These are phyloP conservation scores for Hiodon alosoides DNA, from an alignment of 2,113 vertebrate species.

Conservation along the genomic window DNA sequence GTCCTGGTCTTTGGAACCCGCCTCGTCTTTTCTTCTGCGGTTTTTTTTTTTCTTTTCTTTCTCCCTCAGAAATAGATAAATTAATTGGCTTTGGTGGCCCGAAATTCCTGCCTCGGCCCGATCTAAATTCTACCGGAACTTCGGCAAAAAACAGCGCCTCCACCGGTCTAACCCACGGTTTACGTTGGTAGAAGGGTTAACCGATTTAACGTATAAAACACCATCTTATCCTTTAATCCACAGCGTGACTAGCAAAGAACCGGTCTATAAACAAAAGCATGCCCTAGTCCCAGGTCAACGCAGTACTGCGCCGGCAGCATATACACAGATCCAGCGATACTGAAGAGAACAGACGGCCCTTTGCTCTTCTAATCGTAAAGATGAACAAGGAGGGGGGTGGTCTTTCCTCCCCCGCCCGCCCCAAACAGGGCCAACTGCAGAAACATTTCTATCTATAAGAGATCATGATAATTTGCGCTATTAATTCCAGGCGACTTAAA, in stretches of 20 bases:
- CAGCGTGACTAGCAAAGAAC: too few relatives aligned
- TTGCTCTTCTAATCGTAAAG: not conserved
- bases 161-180: too few relatives aligned
- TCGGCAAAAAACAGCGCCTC: too few relatives aligned
- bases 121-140: too few relatives aligned
- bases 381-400: not conserved
- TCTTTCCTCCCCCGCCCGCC: not conserved
- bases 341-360: not conserved
- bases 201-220: not conserved
- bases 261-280: not conserved
- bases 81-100: too few relatives aligned
- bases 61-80: too few relatives aligned
- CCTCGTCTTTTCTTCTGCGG: not conserved
- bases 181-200: too few relatives aligned
- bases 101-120: too few relatives aligned
- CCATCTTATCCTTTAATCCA: too few relatives aligned
- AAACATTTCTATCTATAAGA: not conserved
- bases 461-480: conserved; percentile 55
- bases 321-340: not conserved
- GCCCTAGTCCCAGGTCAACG: not conserved
- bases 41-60: not conserved
- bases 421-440: not conserved
- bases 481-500: conserved; percentile 60
- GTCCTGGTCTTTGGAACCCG: not conserved
- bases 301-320: not conserved